Evolutionary conservation across 2,888 invertebrate genomes (phyloP).

Genomic region (Xiphydria camelus): DNA sequence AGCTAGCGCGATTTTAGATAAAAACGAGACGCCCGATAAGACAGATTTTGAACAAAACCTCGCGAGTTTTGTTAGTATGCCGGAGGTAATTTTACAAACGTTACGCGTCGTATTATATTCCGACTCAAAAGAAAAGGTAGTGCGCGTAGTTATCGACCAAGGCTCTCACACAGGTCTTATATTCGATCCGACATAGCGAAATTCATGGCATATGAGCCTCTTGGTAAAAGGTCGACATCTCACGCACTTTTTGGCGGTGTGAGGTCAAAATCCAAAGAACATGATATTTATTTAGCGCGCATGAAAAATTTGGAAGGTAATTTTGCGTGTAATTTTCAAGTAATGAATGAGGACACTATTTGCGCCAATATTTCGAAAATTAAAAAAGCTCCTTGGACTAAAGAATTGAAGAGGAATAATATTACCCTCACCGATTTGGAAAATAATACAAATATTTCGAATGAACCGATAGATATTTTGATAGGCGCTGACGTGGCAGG

Average conservation of each 20-base stretch:
- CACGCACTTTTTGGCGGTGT: conserved; percentile 24
- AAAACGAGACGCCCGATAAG: conserved; percentile 10
- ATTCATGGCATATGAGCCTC: conserved; percentile 13
- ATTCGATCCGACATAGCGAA: conserved; percentile 15
- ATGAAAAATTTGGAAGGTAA: conserved; percentile 11
- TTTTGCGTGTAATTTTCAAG: conserved; percentile 23
- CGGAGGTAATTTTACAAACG: conserved; percentile 12
- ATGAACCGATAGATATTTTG: conserved; percentile 23
- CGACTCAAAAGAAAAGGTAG: conserved; percentile 2
- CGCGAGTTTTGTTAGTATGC: background rate
- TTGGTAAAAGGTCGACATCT: conserved; percentile 11
- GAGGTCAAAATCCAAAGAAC: background rate
- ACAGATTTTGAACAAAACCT: conserved; percentile 9
- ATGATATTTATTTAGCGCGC: conserved; percentile 11
- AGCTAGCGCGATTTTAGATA: conserved; percentile 14
- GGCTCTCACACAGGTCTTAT: conserved; percentile 28
- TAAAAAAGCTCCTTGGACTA: conserved; percentile 17
- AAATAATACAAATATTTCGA: background rate
- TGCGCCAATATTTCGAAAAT: conserved; percentile 20
- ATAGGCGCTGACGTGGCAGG: conserved; percentile 36
- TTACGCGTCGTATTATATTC: conserved; percentile 11
- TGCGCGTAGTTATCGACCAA: conserved; percentile 22
- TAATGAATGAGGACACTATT: conserved; percentile 18
- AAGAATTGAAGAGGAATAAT: conserved; percentile 12
- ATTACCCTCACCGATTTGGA: conserved; percentile 16